Evolutionary conservation across 1,140 invertebrate genomes (phyloP), one percentile per base, ranked within the genome.

Genomic region (Hestina assimilis): DNA sequence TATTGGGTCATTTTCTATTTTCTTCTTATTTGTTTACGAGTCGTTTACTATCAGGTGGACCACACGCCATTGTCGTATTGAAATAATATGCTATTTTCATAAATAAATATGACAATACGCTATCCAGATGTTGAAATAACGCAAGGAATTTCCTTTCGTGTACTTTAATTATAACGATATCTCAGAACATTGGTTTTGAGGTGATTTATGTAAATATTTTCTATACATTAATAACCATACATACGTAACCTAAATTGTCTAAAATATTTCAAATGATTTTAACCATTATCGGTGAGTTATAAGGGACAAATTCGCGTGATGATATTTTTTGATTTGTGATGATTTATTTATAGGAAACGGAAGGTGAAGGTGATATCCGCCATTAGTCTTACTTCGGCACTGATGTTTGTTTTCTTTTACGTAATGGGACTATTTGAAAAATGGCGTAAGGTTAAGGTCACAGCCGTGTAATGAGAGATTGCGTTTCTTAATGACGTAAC

Each of bases 361-460:
- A 79, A 79, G 79, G 72, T 79, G 50, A 56, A 70, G 79, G 77
- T 83, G 65, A 76, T 62, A 63, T 79, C 75, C 69, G 73, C 72
- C 72, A 75, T 79, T 77, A 74, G 72, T 66, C 33, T 63, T 54
- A 60, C 60, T 66, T 62, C 52, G 55, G 52, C 63, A 51, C 48
- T 23, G 33, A 51, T 64, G 69, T 74, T 72, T 71, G 72, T 75
- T 76, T 79, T 66, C 67, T 56, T 72, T 61, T 54, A 63, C 48
- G 57, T 70, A 65, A 58, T 67, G 72, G 65, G 59, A 52, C 50
- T 67, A 69, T 72, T 74, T 75, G 71, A 74, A 66, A 59, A 59
- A 59, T 59, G 24, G 50, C 12, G 6, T 6, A 14, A 57, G 55
- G 55, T 58, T 8, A 20, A 20, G 55, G 46, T 58, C 47, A 45